phyloP scores from a whole-genome alignment of 2,113 vertebrate genomes.

The Chaetodon auriga region DNA sequence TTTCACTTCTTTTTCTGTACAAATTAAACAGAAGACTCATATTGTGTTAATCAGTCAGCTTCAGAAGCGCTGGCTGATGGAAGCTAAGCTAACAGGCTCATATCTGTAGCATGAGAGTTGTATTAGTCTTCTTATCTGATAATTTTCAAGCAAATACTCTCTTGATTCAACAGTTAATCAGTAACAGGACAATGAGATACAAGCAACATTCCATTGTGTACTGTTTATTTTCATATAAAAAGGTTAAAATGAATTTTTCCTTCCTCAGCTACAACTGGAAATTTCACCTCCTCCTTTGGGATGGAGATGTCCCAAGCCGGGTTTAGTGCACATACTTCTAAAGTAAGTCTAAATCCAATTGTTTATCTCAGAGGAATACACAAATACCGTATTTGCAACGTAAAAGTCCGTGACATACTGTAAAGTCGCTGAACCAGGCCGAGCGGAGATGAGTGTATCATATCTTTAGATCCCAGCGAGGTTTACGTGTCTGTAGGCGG shows the following conservation, averaged over 20 bases:
- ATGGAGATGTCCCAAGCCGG: slow-evolving; percentile 99
- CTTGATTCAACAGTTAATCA: not conserved
- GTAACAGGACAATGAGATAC: not conserved
- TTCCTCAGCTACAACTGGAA: slow-evolving; percentile 89
- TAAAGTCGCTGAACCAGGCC: not conserved
- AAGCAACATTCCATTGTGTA: not conserved
- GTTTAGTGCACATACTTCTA: slow-evolving; percentile 93
- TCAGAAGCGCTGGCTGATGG: too few relatives aligned
- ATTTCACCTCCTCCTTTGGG: slow-evolving; percentile 91
- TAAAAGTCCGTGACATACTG: not conserved
- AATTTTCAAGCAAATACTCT: not conserved
- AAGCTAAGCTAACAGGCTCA: too few relatives aligned
- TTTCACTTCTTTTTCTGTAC: too few relatives aligned
- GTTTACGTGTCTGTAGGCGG: not conserved
- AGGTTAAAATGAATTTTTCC: slow-evolving; percentile 2
- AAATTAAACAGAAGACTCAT: too few relatives aligned
- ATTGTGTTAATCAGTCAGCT: too few relatives aligned
- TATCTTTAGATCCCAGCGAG: not conserved
- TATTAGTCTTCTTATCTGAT: not conserved
- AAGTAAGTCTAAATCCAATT: slow-evolving; percentile 83
- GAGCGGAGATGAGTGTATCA: not conserved
- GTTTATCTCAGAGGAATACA: not conserved
- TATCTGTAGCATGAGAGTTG: too few relatives aligned
- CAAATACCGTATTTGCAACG: not conserved
- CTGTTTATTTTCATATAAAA: not conserved